Evolutionary conservation across 1,140 invertebrate species (phyloP).

Genomic region (Drosophila ercepeae): DNA sequence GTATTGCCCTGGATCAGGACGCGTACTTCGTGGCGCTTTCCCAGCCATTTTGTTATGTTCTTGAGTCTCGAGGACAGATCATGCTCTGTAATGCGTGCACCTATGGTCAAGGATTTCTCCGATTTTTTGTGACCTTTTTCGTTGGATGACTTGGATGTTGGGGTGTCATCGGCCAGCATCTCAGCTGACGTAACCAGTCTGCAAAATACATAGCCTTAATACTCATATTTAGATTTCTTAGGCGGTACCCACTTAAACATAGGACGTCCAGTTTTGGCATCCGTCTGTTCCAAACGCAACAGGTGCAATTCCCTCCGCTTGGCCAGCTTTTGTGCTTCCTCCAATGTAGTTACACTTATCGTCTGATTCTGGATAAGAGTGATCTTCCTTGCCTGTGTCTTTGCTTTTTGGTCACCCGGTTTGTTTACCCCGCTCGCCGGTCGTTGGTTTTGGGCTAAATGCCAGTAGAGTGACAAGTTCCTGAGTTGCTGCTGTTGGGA

Average conservation of each 20-base stretch:
- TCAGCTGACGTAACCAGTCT: slow-evolving; percentile 68
- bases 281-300: slow-evolving; percentile 87
- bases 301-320: slow-evolving; percentile 86
- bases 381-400: slow-evolving; percentile 75
- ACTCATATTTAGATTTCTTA: not conserved
- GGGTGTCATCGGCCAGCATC: slow-evolving; percentile 62
- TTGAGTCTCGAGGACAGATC: slow-evolving; percentile 87
- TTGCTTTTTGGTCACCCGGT: slow-evolving; percentile 31
- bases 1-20: slow-evolving; percentile 85
- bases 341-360: slow-evolving; percentile 84
- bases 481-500: slow-evolving; percentile 16
- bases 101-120: slow-evolving; percentile 86
- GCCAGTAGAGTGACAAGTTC: slow-evolving; percentile 18
- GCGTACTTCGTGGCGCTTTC: slow-evolving; percentile 86
- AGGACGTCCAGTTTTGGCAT: slow-evolving; percentile 86
- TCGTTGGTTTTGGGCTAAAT: slow-evolving; percentile 42
- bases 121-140: slow-evolving; percentile 53
- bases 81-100: slow-evolving; percentile 86
- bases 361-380: slow-evolving; percentile 85
- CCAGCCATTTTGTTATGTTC: slow-evolving; percentile 87
- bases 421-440: slow-evolving; percentile 16
- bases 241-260: slow-evolving; percentile 85
- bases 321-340: slow-evolving; percentile 87
- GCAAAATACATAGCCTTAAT: not conserved
- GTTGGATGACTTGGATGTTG: slow-evolving; percentile 4